phyloP scores from a whole-genome alignment of 2,888 invertebrate genomes.

The Drosophila borealis region DNA sequence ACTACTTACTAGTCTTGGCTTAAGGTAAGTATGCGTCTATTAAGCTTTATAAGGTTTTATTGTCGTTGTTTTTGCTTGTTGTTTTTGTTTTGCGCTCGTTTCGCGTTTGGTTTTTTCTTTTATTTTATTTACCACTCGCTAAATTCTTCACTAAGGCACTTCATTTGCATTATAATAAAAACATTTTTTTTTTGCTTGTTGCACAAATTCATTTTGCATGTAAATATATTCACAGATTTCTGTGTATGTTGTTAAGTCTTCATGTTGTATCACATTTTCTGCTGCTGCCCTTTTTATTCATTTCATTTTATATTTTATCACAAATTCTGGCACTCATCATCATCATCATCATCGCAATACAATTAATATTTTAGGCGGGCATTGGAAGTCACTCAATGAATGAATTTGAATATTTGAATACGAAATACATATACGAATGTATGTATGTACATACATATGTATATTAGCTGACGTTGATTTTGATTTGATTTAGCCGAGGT shows the following conservation, averaged over 20 bases:
- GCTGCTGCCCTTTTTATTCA: constrained; percentile 38
- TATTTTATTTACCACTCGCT: constrained; percentile 41
- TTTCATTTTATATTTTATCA: constrained; percentile 45
- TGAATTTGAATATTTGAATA: constrained; percentile 78
- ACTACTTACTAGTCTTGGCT: constrained; percentile 53
- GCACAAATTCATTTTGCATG: constrained; percentile 57
- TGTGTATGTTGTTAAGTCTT: constrained; percentile 28
- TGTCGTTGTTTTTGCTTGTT: constrained; percentile 27
- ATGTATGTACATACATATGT: background rate
- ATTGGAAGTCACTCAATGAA: constrained; percentile 63
- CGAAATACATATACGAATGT: constrained; percentile 19
- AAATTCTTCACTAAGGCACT: constrained; percentile 58
- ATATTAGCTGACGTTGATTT: constrained; percentile 44
- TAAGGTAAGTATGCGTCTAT: constrained; percentile 34
- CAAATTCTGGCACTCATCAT: constrained; percentile 50
- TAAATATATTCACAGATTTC: constrained; percentile 35
- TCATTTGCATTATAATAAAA: constrained; percentile 74
- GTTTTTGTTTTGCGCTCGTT: constrained; percentile 14
- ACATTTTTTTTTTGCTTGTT: constrained; percentile 33
- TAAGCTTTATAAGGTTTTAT: constrained; percentile 52
- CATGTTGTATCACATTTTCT: constrained; percentile 33
- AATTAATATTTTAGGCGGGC: constrained; percentile 54
- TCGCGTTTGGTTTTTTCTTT: constrained; percentile 15
- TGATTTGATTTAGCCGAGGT: constrained; percentile 50
- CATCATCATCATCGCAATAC: constrained; percentile 24